phyloP scores from a whole-genome alignment of 2,113 vertebrate species.

The Xiphophorus maculatus region DNA sequence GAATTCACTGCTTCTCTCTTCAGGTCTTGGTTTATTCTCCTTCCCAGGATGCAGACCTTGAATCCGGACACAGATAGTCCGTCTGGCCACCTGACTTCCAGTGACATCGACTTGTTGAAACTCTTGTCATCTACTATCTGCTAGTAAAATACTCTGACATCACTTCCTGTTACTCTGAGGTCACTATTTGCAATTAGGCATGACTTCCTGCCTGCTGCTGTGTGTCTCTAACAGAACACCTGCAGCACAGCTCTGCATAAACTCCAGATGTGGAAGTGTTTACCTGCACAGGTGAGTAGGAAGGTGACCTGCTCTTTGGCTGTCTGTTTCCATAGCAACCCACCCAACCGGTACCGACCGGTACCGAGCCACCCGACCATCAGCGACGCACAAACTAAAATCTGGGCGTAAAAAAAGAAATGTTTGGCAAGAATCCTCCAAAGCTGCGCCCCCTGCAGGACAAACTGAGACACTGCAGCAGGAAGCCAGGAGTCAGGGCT shows the following conservation, averaged over 20 bases:
- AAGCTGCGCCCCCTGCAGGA: slow-evolving; percentile 7
- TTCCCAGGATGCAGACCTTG: no score
- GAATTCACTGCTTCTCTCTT: no score
- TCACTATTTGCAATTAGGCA: neutral
- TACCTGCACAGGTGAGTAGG: neutral
- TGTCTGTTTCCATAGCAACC: slow-evolving; percentile 36
- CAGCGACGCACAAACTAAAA: slow-evolving; percentile 1
- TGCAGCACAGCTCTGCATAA: neutral
- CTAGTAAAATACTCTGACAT: no score
- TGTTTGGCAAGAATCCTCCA: slow-evolving; percentile 27
- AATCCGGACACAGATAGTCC: no score
- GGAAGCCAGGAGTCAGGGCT: no score
- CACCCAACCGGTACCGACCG: neutral
- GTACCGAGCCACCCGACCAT: neutral
- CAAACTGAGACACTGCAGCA: slow-evolving; percentile 6
- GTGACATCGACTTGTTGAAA: no score
- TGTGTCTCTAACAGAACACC: neutral
- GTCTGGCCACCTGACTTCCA: no score
- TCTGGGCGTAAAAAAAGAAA: slow-evolving; percentile 11
- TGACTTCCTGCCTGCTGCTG: neutral
- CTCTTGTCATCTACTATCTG: no score
- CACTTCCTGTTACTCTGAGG: no score
- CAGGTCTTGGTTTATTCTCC: no score
- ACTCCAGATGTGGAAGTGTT: neutral
- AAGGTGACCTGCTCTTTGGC: neutral